Evolutionary conservation across 2,797 vertebrate genomes (phyloP), one percentile per base, ranked within the genome.

Genomic region (Falco concolor): DNA sequence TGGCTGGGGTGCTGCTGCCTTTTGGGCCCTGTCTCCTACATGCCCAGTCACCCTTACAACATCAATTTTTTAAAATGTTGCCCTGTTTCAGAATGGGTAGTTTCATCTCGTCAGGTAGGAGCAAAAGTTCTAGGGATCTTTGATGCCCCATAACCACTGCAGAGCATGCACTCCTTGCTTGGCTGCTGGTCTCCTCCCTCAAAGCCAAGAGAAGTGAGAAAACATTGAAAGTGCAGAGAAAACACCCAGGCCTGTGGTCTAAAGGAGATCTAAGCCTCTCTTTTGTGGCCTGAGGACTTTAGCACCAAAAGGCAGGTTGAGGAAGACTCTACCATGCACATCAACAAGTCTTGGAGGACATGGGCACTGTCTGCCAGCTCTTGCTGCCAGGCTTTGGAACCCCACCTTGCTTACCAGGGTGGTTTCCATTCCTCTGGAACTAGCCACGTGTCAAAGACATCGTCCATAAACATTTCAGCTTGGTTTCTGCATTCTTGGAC

Each of bases 31-130:
- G 88, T 56, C 27, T 81, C 47, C 47, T 85, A 38, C 19, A 6
- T 27, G 42, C 6, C 14, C n/a, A 47, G 11, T 59, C 13, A 2
- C 9, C 11, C 13, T 53, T 64, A 52, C 5, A 44, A 8, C 7
- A 59, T 44, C 9, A 1, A 1, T 49, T 74, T 63, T 25, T 15
- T 0, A 5, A 63, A 81, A 28, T 53, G 42, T 13, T 53, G 6
- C 30, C 12, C 21, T 70, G 2, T 57, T 93, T 84, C 52, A 61
- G 40, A 69, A 21, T 15, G 16, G 13, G 7, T 36, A 16, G 3
- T 68, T 89, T 84, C 2, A 28, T 19, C 73, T 54, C 56, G 21
- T 47, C 14, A 22, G 7, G 14, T 19, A 81, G 61, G 28, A 79
- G 18, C 7, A 70, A 72, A 57, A 34, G 8, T 49, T n/a, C 5